Conservation (phyloP, 1,140 invertebrate genomes). For the Euschistus heros region DNA sequence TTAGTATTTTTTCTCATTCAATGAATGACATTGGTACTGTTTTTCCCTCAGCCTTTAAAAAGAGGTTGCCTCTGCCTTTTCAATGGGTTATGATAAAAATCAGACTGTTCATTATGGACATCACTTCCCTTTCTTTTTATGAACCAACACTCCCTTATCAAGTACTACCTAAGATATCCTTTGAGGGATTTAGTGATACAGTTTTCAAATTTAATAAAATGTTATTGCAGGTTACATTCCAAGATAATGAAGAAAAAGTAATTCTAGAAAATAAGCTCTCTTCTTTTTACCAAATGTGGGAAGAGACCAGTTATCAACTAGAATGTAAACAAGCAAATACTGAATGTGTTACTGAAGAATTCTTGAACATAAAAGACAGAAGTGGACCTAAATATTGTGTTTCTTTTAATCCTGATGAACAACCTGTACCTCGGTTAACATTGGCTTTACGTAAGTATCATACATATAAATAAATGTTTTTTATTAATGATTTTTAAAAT, state of each 20-base stretch:
- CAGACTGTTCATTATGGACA: no score
- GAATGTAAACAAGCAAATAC: conserved; percentile 74
- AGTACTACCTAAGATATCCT: no score
- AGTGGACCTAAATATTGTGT: conserved; percentile 48
- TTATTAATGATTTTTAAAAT: no score
- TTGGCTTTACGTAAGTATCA: not conserved
- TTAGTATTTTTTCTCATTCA: no score
- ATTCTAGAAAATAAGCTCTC: conserved; percentile 50
- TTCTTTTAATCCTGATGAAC: conserved; percentile 53
- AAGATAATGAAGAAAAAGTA: not conserved
- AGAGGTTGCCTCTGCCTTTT: no score
- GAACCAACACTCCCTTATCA: no score
- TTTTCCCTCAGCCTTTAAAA: no score
- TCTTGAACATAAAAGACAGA: conserved; percentile 43
- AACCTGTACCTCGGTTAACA: not conserved
- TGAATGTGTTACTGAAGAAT: conserved; percentile 70
- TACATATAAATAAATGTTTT: not conserved
- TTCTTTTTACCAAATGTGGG: conserved; percentile 72
- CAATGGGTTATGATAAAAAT: no score
- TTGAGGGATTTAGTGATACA: no score
- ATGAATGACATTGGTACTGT: no score
- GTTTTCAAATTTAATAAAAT: not conserved
- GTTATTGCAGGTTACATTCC: conserved; percentile 23
- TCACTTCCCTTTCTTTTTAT: no score
- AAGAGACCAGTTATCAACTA: conserved; percentile 86